phyloP scores from a whole-genome alignment of 2,113 vertebrate genomes.

The Alces alces region DNA sequence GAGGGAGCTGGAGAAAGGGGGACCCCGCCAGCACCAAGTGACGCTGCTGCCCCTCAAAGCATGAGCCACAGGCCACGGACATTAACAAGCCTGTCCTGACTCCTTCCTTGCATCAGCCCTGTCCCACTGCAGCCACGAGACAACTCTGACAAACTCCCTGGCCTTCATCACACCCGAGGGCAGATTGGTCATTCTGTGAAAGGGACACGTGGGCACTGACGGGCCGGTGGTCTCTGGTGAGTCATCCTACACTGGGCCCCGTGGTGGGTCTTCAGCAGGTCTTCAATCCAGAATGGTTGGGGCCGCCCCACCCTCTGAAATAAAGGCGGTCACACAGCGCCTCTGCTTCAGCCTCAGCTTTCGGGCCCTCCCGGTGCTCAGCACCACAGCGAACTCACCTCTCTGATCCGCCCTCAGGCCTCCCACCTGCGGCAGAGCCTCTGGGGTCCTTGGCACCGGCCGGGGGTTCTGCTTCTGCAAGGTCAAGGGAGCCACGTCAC shows the following conservation, averaged over 20 bases:
- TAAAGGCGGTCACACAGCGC: background rate
- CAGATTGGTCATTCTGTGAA: background rate
- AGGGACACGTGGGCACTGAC: background rate
- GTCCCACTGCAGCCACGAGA: background rate
- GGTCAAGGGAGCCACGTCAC: background rate
- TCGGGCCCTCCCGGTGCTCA: rapidly evolving
- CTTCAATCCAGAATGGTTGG: rapidly evolving
- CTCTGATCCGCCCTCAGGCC: background rate
- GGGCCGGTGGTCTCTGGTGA: background rate
- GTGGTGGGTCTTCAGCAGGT: rapidly evolving
- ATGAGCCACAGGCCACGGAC: rapidly evolving
- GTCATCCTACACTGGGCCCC: background rate
- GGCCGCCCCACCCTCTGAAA: background rate
- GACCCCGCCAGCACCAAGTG: background rate
- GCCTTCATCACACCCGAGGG: background rate
- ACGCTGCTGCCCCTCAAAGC: rapidly evolving
- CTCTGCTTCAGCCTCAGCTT: rapidly evolving
- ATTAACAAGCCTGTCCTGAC: rapidly evolving
- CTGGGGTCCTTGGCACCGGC: background rate
- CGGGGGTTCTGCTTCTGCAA: constrained; percentile 15
- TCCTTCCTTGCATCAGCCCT: background rate
- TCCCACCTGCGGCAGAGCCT: background rate
- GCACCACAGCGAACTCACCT: background rate
- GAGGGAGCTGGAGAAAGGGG: background rate
- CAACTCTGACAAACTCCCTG: background rate